Evolutionary conservation across 2,797 vertebrate genomes (phyloP).

Genomic region (Sebastes taczanowskii): DNA sequence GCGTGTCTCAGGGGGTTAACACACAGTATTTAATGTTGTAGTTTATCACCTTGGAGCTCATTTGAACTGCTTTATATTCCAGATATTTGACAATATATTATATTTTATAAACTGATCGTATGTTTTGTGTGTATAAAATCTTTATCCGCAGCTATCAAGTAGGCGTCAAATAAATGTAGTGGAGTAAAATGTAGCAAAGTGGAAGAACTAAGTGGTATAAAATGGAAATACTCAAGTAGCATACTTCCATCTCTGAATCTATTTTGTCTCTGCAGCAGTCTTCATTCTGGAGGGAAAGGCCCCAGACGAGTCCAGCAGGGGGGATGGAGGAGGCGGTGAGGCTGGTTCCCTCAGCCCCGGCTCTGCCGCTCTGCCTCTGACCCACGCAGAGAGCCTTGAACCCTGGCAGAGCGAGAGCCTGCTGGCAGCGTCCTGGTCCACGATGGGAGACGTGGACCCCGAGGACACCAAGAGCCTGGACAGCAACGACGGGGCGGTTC

Average conservation of each 20-base stretch:
- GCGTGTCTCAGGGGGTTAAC: not conserved
- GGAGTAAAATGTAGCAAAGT: not conserved
- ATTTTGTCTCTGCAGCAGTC: conserved; percentile 44
- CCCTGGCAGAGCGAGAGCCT: conserved; percentile 87
- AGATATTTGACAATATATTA: not conserved
- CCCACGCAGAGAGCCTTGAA: conserved; percentile 61
- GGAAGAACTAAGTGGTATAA: not conserved
- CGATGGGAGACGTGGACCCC: conserved; percentile 87
- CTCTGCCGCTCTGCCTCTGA: conserved; percentile 80
- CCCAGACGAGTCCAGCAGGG: conserved; percentile 78
- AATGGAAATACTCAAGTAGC: not conserved
- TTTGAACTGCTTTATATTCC: not conserved
- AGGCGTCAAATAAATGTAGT: too few species aligned
- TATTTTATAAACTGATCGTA: not conserved
- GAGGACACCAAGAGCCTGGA: conserved; percentile 93
- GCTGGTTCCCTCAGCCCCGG: conserved; percentile 73
- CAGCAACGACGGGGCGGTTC: conserved; percentile 80
- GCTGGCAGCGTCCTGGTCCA: conserved; percentile 93
- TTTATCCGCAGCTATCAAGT: not conserved
- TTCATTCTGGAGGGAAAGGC: conserved; percentile 89
- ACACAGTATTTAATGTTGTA: not conserved
- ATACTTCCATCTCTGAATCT: not conserved
- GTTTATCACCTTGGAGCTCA: not conserved
- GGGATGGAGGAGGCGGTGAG: conserved; percentile 83
- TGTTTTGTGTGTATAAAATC: not conserved